Conservation (phyloP, 2,888 invertebrate genomes). For the Acronicta alni region DNA sequence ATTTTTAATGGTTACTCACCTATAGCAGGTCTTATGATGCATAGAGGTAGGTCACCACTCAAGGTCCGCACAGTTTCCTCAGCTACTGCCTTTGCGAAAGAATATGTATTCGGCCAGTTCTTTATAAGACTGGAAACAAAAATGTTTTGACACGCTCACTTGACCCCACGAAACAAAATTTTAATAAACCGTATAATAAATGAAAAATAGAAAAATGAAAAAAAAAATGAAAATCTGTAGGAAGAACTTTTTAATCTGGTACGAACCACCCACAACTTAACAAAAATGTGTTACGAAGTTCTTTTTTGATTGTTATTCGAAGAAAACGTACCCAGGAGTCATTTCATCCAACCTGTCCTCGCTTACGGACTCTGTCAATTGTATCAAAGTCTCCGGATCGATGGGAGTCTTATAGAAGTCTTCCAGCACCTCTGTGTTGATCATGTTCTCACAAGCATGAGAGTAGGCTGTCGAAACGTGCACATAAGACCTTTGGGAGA, state of each 20-base stretch:
- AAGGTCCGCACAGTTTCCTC: background rate
- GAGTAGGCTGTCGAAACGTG: slow-evolving; percentile 11
- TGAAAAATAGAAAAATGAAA: no score
- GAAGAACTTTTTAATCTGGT: no score
- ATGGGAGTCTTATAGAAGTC: slow-evolving; percentile 35
- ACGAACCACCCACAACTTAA: no score
- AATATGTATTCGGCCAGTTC: slow-evolving; percentile 1
- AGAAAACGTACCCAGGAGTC: background rate
- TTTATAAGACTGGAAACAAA: background rate
- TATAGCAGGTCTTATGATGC: background rate
- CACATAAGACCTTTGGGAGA: slow-evolving; percentile 5
- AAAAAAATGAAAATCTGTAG: no score
- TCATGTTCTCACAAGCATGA: background rate
- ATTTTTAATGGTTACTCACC: background rate
- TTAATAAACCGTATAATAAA: no score
- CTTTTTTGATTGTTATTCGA: no score
- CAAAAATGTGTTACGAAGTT: no score
- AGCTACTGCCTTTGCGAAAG: background rate
- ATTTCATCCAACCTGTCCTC: background rate
- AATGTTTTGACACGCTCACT: no score
- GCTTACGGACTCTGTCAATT: background rate
- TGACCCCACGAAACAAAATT: no score
- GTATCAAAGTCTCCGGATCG: background rate
- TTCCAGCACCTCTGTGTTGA: background rate
- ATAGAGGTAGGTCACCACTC: background rate